Base-by-base conservation (phyloP, 2,888 invertebrate genomes). In the Anagyrus pseudococci region DNA sequence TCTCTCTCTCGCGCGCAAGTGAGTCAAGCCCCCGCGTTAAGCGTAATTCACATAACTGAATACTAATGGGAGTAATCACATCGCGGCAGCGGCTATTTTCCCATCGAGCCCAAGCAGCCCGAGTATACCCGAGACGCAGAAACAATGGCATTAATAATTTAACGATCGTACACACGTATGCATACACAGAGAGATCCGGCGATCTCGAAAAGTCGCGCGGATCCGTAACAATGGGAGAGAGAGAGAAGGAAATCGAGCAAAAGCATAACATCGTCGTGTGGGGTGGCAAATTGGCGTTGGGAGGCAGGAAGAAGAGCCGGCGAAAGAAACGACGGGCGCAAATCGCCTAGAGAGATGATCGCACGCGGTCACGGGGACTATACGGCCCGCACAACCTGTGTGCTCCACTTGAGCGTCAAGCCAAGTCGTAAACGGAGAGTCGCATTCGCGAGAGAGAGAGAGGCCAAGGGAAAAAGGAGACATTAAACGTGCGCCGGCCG, bases 341-440 rank as follows among this genome's bases (percentile, higher is more conserved):
- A 43, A 6, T 22, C 23, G 17, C 23, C 13, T 19, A 4, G 26
- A 23, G 20, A 48, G 20, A 48, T 7, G 48, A 48, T 8, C 48
- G 17, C 44, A 48, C 29, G 22, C 54, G 54, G 60, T 49, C 55
- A 49, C 41, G 48, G 10, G 17, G 48, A 57, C 62, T n/a, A 40
- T 10, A 20, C 23, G 23, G 13, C 44, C 8, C 3, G 4, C 2
- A 2, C 48, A 29, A 41, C 47, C 52, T 54, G 62, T 56, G 58
- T 58, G 63, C 63, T 58, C 62, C 58, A 62, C 62, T 63, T 58
- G 54, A 63, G 63, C 63, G 63, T 63, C 58, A 62, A 62, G 63
- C 58, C 58, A 62, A 62, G 58, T 62, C 57, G 52, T 62, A 53
- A 62, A 62, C 53, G 58, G 63, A 52, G 56, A n/a, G n/a, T 61